These are phyloP conservation scores for Wasmannia auropunctata DNA, from an alignment of 1,140 invertebrate genomes.

Conservation along the genomic window DNA sequence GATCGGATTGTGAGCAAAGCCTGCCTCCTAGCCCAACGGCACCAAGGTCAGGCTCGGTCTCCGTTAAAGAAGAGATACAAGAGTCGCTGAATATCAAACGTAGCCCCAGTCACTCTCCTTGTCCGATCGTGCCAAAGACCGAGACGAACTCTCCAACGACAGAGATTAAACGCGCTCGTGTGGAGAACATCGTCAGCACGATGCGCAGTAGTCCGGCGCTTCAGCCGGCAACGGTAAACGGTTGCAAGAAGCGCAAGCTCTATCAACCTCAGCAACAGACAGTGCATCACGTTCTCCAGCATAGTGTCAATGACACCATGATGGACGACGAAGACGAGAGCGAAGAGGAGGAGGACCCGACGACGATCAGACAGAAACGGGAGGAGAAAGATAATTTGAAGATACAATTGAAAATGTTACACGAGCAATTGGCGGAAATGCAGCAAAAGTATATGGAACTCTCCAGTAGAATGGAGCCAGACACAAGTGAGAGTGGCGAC, in stretches of 20 bases:
- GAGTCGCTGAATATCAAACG: conserved; percentile 85
- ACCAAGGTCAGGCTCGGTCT: conserved; percentile 86
- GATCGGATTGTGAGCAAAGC: conserved; percentile 89
- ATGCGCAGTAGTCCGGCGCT: conserved; percentile 94
- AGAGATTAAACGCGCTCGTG: conserved; percentile 95
- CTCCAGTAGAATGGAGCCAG: conserved; percentile 93
- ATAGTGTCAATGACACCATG: conserved; percentile 89
- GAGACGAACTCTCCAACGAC: conserved; percentile 83
- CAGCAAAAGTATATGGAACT: conserved; percentile 95
- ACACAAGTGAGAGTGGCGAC: conserved; percentile 89
- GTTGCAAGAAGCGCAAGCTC: conserved; percentile 98
- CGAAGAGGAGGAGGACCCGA: conserved; percentile 91
- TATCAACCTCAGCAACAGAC: conserved; percentile 97
- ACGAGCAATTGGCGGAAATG: conserved; percentile 95
- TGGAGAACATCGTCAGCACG: conserved; percentile 97
- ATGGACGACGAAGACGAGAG: conserved; percentile 91
- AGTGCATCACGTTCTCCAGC: conserved; percentile 82
- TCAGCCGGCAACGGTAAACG: conserved; percentile 91
- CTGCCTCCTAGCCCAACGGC: conserved; percentile 87
- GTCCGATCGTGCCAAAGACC: conserved; percentile 81
- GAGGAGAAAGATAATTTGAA: conserved; percentile 94
- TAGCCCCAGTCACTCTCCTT: conserved; percentile 82
- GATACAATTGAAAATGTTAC: conserved; percentile 93
- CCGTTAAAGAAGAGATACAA: conserved; percentile 88
- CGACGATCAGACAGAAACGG: conserved; percentile 91